phyloP scores from a whole-genome alignment of 2,888 invertebrate species.

The Hypomecis atomaria region DNA sequence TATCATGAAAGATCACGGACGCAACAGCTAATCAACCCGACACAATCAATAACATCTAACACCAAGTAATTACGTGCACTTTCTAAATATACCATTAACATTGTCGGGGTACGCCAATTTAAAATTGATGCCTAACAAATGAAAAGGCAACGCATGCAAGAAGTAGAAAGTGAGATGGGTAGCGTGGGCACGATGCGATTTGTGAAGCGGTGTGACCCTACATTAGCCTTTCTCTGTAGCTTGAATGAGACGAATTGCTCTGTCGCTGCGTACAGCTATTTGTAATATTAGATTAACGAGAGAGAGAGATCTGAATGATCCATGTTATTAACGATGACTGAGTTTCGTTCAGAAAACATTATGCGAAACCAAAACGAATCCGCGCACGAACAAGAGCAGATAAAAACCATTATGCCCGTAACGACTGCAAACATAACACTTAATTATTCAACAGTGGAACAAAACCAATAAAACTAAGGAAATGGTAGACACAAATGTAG shows the following conservation, averaged over 20 bases:
- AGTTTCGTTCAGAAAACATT: background rate
- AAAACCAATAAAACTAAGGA: background rate
- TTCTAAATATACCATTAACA: slow-evolving; percentile 35
- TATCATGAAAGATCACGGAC: slow-evolving; percentile 20
- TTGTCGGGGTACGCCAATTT: slow-evolving; percentile 29
- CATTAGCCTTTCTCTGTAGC: slow-evolving; percentile 55
- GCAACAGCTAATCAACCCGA: slow-evolving; percentile 33
- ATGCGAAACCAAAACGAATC: background rate
- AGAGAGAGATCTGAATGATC: background rate
- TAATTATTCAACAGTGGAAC: slow-evolving; percentile 3
- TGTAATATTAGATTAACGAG: slow-evolving; percentile 24
- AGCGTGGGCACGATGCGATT: slow-evolving; percentile 53
- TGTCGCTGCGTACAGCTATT: slow-evolving; percentile 23
- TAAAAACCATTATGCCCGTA: background rate
- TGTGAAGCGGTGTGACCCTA: slow-evolving; percentile 46
- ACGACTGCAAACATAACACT: slow-evolving; percentile 1
- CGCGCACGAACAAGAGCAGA: background rate
- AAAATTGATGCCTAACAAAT: slow-evolving; percentile 26
- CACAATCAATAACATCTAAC: slow-evolving; percentile 37
- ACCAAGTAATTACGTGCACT: slow-evolving; percentile 34
- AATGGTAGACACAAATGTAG: slow-evolving; percentile 5
- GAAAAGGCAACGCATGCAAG: slow-evolving; percentile 37
- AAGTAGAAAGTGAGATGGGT: slow-evolving; percentile 58
- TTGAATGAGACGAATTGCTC: slow-evolving; percentile 30
- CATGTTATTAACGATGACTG: background rate